Evolutionary conservation across 2,888 invertebrate species (phyloP).

Genomic region (Loripinus fragilis): DNA sequence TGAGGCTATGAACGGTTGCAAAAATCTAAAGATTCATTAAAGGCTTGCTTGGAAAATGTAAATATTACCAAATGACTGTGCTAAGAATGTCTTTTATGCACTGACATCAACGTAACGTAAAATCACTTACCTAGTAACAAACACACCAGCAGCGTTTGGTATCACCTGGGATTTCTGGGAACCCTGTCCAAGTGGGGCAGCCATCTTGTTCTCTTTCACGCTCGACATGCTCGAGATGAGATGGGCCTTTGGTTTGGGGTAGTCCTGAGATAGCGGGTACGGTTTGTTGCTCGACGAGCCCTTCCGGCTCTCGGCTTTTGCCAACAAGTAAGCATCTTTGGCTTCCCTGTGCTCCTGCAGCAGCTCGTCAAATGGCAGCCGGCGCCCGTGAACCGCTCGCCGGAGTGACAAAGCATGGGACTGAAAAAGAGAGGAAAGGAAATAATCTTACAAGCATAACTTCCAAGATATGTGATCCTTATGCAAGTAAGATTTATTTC

Average conservation of each 20-base stretch:
- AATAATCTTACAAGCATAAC: too few relatives aligned
- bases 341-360: slow-evolving; percentile 89
- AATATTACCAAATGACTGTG: too few relatives aligned
- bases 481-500: too few relatives aligned
- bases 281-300: slow-evolving; percentile 17
- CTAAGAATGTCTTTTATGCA: too few relatives aligned
- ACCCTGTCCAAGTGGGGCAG: slow-evolving; percentile 8
- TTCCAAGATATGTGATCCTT: too few relatives aligned
- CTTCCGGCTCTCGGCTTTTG: slow-evolving; percentile 70
- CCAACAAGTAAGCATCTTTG: slow-evolving; percentile 85
- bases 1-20: too few relatives aligned
- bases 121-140: slow-evolving; percentile 1
- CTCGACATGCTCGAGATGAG: not conserved
- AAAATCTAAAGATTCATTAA: too few relatives aligned
- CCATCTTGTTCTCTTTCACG: slow-evolving; percentile 42
- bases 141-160: not conserved
- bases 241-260: slow-evolving; percentile 27
- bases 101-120: too few relatives aligned
- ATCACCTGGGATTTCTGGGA: not conserved
- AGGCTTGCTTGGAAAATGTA: too few relatives aligned
- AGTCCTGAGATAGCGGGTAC: not conserved
- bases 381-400: slow-evolving; percentile 89
- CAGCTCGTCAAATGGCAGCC: slow-evolving; percentile 90
- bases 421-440: too few relatives aligned
- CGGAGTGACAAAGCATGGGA: slow-evolving; percentile 88